Evolutionary conservation across 2,113 vertebrate genomes (phyloP), one percentile per base, ranked within the genome.

Genomic region (Elgaria multicarinata): DNA sequence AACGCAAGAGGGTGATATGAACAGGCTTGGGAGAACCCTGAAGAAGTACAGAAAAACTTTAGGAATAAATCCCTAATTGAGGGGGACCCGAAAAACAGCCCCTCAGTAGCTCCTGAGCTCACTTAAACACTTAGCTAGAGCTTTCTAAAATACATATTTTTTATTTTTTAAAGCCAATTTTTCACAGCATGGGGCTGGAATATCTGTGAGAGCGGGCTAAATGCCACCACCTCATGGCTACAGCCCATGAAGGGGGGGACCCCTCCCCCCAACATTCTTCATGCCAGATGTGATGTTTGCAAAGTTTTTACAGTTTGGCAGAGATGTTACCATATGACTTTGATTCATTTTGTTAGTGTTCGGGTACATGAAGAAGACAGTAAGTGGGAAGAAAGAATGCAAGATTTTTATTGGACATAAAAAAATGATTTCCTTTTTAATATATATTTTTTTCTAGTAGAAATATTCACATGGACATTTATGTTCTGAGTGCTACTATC

Each of bases 251-350:
- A n/a, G n/a, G n/a, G n/a, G n/a, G n/a, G n/a, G n/a, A n/a, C n/a
- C n/a, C n/a, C n/a, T n/a, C n/a, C n/a, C n/a, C n/a, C n/a, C n/a
- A 80, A 36, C 67, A 94, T 2, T 85, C 81, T 46, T 1, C 69
- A 16, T 80, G 84, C 64, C 85, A 89, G 58, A 67, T 46, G 89
- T 84, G 7, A 55, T 87, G 85, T 88, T 31, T 89, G 84, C 90
- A 36, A 84, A 78, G 58, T 66, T 91, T 33, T 89, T 92, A 82
- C 44, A 80, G 12, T 76, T 91, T 93, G 89, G 91, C 85, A 79
- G 83, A 58, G 79, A 64, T 55, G 75, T 88, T 87, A 87, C 87
- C 67, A 90, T 46, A 85, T 82, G 71, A 69, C 46, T 84, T 92
- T 90, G 79, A 55, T 90, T 85, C 33, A 62, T 36, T n/a, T 91